Evolutionary conservation across 2,888 invertebrate genomes (phyloP), one percentile per base, ranked within the genome.

Genomic region (Mesorhabditis sp.): DNA sequence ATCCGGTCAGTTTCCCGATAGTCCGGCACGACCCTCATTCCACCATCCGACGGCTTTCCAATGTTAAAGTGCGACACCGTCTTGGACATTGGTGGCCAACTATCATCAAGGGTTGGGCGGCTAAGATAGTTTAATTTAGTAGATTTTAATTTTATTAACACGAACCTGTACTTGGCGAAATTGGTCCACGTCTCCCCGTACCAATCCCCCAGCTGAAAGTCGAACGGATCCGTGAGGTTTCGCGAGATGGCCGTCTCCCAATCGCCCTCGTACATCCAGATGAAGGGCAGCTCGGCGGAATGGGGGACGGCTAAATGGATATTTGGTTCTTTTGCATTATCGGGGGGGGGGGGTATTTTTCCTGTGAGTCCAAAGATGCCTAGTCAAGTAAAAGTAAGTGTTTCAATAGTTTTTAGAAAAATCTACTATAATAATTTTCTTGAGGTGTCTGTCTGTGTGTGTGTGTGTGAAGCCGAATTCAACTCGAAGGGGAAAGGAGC

Each of bases 151-250:
- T n/a, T 13, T 10, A 50, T 50, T 2, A 13, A 10, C 58, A 43
- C 66, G 3, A 5, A 69, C 69, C 69, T 66, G 10, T 62, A 69
- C 65, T 69, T 65, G 7, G 72, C 72, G 28, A 72, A 72, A 50
- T 72, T 67, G 3, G 72, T 72, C 72, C 72, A 72, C 4, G 67
- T 72, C 43, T 65, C 62, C 41, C 69, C 72, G n/a, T 68, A 72
- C 72, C 72, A 72, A n/a, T 69, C 69, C 4, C 69, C 45, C 43
- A 72, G 61, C n/a, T 62, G 69, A 41, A 66, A 66, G 43, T 72
- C 72, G 42, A 66, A 45, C 7, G 58, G 67, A 5, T 62, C 65
- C n/a, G 64, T 50, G 41, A 43, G 58, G 4, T 66, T 62, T 28
- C 6, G 43, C 0, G n/a, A 4, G 4, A 58, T 42, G n/a, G 72